Base-by-base conservation (phyloP, 2,888 invertebrate genomes). In the Biston stratarius region DNA sequence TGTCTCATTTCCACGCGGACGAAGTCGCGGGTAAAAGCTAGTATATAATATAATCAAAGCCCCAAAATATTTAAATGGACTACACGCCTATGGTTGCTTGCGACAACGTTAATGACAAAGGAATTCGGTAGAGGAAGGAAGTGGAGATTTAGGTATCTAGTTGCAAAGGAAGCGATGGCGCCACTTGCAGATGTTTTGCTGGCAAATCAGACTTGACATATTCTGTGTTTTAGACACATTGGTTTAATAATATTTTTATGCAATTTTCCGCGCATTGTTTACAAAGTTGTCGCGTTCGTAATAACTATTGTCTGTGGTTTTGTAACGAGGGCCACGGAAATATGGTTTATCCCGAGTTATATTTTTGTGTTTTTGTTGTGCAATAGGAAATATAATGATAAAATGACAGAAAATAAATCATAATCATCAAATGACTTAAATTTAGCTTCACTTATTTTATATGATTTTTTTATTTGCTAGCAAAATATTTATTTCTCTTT, bases 101-200 rank as follows among this genome's bases (percentile, higher is more conserved):
- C 67, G 67, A 58, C 57, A 48, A 57, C 14, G 42, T 59, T 63
- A 47, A 58, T 36, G 48, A 67, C 67, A 69, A 70, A 70, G 40
- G 67, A 63, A 64, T 68, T 57, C 40, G 14, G 34, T 62, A 57
- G 15, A 61, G 71, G 67, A 67, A 70, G 74, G 72, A 73, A 71
- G 60, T 51, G 42, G 47, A 47, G 33, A 61, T 64, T 61, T 67
- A 60, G 38, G 58, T 57, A 61, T 67, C 55, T 33, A 47, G 61
- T 67, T 67, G n/a, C 64, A 55, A 56, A 65, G 66, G 53, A 60
- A 60, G 15, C n/a, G 24, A n/a, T 52, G 71, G 71, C 70, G 73
- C 70, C 69, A 63, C 62, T 53, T 11, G 42, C 12, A 56, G 3
- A 24, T 40, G 10, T 24, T 14, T 15, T 24, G 24, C 24, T 2